Evolutionary conservation across 92 coral and sea anemone species (phyloP), one percentile per base, ranked within the genome.

Genomic region (Metridium senile): DNA sequence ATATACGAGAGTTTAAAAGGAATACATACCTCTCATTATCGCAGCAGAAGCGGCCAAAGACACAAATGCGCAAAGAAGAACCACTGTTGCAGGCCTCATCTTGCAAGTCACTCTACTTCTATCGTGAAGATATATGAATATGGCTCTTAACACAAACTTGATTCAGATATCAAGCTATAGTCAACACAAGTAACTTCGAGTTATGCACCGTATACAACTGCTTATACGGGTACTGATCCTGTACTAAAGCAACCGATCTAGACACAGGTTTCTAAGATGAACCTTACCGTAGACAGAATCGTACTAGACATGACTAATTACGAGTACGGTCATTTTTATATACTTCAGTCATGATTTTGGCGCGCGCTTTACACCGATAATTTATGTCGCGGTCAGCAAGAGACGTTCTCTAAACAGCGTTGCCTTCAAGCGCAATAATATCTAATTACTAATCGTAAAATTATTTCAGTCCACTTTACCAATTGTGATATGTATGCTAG

Each of bases 31-130:
- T 47, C 75, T 52, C 33, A 56, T 11, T 35, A 70, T 70, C 9
- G 75, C 62, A 27, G 75, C 75, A 47, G 75, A 70, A 27, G 61
- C 22, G 9, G 30, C 75, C 34, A 70, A 51, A 1, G 75, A 70
- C 34, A 70, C 75, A 0, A 30, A 28, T 0, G 29, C 63, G 16
- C 51, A 26, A 49, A 70, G 75, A 0, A 70, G 35, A 23, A 70
- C 18, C 43, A 70, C 1, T 1, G 75, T 70, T 0, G 39, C 25
- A 4, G 25, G 8, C 62, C 45, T 70, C 75, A 70, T 70, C 13
- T 70, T 0, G 39, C 25, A 4, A 16, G 8, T 34, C 45, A 46
- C 75, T 46, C 47, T 39, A 28, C 29, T 26, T 59, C 65, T 7
- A n/a, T n/a, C n/a, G n/a, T n/a, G n/a, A n/a, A n/a, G n/a, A n/a